Evolutionary conservation across 2,113 vertebrate species (phyloP), one percentile per base, ranked within the genome.

Genomic region (Xenopus laevis): DNA sequence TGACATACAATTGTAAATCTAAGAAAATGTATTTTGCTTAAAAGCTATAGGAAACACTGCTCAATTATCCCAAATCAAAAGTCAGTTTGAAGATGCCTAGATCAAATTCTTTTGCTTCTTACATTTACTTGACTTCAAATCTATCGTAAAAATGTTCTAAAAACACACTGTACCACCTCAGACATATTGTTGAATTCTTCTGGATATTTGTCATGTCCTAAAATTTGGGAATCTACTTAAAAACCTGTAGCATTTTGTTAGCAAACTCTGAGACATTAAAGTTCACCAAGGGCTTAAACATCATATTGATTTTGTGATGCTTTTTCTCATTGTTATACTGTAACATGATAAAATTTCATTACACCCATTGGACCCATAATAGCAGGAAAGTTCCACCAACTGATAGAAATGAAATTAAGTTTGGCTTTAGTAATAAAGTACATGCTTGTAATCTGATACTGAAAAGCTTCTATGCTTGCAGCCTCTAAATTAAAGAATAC

Each of bases 261-360:
- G 15, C 40, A 82, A 85, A 80, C 77, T 80, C 76, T 57, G 78
- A 82, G 79, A 82, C 82, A 82, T 81, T 81, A 83, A 86, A 82
- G 79, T 84, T 82, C 87, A 86, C 80, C 80, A 79, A 82, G 79
- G 79, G 79, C 80, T 83, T 79, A 82, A 82, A 82, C 81, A 85
- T 83, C 79, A 55, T 83, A 89, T 89, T 46, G 84, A 87, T 86
- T 86, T 83, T 83, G 57, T 73, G 80, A 46, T 71, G 59, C 74
- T 73, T 63, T 78, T 87, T 84, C 84, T 81, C 87, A 83, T 84
- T 84, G 81, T 89, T 87, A 83, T 85, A 84, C 82, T 85, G 83
- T 83, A 81, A 78, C 79, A 81, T 81, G 88, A 85, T 91, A 85
- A 88, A 86, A 91, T 90, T 91, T 89, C 84, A 90, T 85, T 89